These are phyloP conservation scores for Conomelus anceps DNA, from an alignment of 2,888 invertebrate genomes.

Conservation along the genomic window DNA sequence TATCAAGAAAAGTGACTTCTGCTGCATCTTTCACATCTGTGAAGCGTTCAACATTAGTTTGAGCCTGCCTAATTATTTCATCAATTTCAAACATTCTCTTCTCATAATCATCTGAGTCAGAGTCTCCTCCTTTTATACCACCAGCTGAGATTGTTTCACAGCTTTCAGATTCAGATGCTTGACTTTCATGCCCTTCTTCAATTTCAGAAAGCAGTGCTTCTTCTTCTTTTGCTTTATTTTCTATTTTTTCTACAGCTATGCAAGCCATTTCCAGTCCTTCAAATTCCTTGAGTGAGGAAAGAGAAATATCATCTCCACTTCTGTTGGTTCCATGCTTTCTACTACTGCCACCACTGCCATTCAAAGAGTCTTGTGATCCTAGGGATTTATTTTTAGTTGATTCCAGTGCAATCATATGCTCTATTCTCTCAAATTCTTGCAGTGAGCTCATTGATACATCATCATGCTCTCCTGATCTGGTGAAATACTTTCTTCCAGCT, in stretches of 20 bases:
- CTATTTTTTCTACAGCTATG: slow-evolving; percentile 73
- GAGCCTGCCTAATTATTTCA: slow-evolving; percentile 59
- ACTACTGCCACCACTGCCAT: slow-evolving; percentile 49
- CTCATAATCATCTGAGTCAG: slow-evolving; percentile 56
- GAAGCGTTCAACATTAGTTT: slow-evolving; percentile 58
- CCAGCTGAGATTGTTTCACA: slow-evolving; percentile 53
- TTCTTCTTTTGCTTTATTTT: slow-evolving; percentile 77
- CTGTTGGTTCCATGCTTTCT: slow-evolving; percentile 47
- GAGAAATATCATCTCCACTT: slow-evolving; percentile 76
- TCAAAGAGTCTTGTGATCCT: slow-evolving; percentile 78
- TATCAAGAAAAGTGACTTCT: slow-evolving; percentile 48
- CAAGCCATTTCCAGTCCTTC: slow-evolving; percentile 87
- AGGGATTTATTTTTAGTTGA: slow-evolving; percentile 56
- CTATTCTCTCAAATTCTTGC: slow-evolving; percentile 89
- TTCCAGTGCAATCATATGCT: slow-evolving; percentile 74
- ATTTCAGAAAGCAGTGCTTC: slow-evolving; percentile 62
- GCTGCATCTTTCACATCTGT: slow-evolving; percentile 41
- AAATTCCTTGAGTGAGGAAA: slow-evolving; percentile 85
- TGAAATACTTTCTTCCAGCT: slow-evolving; percentile 74
- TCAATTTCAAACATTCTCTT: slow-evolving; percentile 61
- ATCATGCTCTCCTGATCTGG: slow-evolving; percentile 78
- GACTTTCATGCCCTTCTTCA: slow-evolving; percentile 52
- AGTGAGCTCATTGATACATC: slow-evolving; percentile 87
- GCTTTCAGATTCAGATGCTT: slow-evolving; percentile 51
- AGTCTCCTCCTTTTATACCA: slow-evolving; percentile 51